These are phyloP conservation scores for Solea solea DNA, from an alignment of 2,113 vertebrate species.

Conservation along the genomic window DNA sequence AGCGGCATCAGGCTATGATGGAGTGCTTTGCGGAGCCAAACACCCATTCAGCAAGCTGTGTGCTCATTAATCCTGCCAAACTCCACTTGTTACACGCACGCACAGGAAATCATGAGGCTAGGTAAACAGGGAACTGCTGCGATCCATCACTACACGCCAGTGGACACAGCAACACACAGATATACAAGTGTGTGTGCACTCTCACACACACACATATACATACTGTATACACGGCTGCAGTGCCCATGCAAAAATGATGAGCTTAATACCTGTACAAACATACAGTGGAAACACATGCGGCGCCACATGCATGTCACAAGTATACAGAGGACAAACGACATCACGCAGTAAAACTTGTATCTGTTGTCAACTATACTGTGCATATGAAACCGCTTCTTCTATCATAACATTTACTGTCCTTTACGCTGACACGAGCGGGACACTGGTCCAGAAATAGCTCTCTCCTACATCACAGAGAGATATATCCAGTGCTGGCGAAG, in stretches of 20 bases:
- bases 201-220: conserved; percentile 33
- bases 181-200: conserved; percentile 10
- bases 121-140: conserved; percentile 93
- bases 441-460: conserved; percentile 38
- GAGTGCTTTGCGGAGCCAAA: conserved; percentile 92
- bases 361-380: conserved; percentile 8
- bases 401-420: background rate
- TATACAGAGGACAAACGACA: conserved; percentile 40
- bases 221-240: conserved; percentile 4
- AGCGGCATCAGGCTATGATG: conserved; percentile 87
- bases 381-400: conserved; percentile 10
- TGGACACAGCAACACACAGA: conserved; percentile 55
- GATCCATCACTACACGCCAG: conserved; percentile 86
- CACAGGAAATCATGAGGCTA: conserved; percentile 98
- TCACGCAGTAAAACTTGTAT: conserved; percentile 21
- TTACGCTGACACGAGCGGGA: conserved; percentile 3
- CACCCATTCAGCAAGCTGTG: conserved; percentile 96
- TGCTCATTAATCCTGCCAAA: conserved; percentile 99
- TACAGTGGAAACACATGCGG: conserved; percentile 15
- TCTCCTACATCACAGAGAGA: conserved; percentile 26
- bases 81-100: conserved; percentile 95
- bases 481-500: conserved; percentile 47
- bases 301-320: conserved; percentile 18
- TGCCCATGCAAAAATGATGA: conserved; percentile 42
- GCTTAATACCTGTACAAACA: conserved; percentile 31